phyloP scores from a whole-genome alignment of 1,140 invertebrate genomes.

The Bicyclus anynana region DNA sequence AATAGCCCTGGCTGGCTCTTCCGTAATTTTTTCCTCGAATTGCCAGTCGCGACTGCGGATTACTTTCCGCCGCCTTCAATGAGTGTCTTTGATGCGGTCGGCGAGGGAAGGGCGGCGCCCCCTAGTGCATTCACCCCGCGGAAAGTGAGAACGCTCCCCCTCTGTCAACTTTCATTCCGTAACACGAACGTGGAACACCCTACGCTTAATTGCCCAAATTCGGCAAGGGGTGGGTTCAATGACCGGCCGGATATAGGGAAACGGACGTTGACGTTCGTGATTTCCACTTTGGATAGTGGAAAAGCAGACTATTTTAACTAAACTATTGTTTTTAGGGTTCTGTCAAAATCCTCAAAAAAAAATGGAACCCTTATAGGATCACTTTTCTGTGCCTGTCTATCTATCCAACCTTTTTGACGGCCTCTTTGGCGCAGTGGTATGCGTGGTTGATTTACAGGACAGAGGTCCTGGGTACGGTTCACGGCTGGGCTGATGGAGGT shows the following conservation, averaged over 20 bases:
- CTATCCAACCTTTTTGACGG: too few species aligned
- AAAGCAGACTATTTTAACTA: not conserved
- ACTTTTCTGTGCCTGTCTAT: too few species aligned
- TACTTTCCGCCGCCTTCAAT: conserved; percentile 46
- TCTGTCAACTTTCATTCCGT: conserved; percentile 57
- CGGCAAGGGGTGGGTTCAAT: conserved; percentile 56
- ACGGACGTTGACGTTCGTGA: conserved; percentile 24
- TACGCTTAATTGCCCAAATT: conserved; percentile 69
- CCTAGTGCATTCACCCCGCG: conserved; percentile 68
- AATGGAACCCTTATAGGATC: too few species aligned
- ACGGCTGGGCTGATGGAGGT: too few species aligned
- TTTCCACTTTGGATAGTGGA: conserved; percentile 21
- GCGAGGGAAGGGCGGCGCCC: conserved; percentile 56
- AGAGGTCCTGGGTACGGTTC: too few species aligned
- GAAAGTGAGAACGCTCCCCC: conserved; percentile 62
- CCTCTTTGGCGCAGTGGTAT: too few species aligned
- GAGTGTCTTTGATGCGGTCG: conserved; percentile 62
- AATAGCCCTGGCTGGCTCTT: conserved; percentile 5
- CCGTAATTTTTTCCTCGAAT: conserved; percentile 13
- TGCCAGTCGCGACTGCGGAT: conserved; percentile 23
- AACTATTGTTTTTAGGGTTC: not conserved
- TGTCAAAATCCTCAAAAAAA: too few species aligned
- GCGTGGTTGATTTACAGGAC: too few species aligned
- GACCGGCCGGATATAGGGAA: conserved; percentile 45
- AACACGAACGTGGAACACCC: conserved; percentile 61